phyloP scores from a whole-genome alignment of 2,113 vertebrate genomes.

The Amblyornis subalaris region DNA sequence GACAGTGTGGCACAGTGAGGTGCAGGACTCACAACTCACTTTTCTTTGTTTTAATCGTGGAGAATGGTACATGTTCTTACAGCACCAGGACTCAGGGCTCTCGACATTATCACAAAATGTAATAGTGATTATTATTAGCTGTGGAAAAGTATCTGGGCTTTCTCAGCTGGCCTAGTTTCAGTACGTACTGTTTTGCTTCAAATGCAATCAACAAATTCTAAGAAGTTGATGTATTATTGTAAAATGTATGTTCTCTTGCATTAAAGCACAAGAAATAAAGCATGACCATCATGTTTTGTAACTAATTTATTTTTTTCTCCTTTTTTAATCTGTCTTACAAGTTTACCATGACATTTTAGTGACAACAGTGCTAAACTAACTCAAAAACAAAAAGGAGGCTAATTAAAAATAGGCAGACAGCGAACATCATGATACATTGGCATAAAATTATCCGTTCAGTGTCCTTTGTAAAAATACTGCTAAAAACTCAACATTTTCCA shows the following conservation, averaged over 20 bases:
- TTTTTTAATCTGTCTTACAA: constrained; percentile 61
- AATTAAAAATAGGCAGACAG: constrained; percentile 61
- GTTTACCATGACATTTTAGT: constrained; percentile 67
- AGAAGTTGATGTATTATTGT: constrained; percentile 39
- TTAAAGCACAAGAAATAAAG: constrained; percentile 58
- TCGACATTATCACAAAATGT: background rate
- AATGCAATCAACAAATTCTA: constrained; percentile 43
- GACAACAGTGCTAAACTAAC: constrained; percentile 56
- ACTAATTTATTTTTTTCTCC: constrained; percentile 56
- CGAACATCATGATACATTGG: constrained; percentile 28
- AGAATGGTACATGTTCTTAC: background rate
- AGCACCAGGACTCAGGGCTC: background rate
- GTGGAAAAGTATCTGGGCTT: background rate
- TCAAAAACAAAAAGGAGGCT: constrained; percentile 44
- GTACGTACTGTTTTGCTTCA: background rate
- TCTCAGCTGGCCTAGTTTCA: constrained; percentile 44
- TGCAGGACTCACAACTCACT: background rate
- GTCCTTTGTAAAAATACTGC: constrained; percentile 43
- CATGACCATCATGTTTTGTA: constrained; percentile 66
- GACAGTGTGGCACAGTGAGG: background rate
- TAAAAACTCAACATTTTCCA: constrained; percentile 24
- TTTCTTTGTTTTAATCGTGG: background rate
- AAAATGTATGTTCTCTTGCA: constrained; percentile 51
- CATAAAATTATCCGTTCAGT: constrained; percentile 51
- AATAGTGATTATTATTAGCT: background rate